Evolutionary conservation across 1,140 invertebrate genomes (phyloP).

Genomic region (Micrasema minimum): DNA sequence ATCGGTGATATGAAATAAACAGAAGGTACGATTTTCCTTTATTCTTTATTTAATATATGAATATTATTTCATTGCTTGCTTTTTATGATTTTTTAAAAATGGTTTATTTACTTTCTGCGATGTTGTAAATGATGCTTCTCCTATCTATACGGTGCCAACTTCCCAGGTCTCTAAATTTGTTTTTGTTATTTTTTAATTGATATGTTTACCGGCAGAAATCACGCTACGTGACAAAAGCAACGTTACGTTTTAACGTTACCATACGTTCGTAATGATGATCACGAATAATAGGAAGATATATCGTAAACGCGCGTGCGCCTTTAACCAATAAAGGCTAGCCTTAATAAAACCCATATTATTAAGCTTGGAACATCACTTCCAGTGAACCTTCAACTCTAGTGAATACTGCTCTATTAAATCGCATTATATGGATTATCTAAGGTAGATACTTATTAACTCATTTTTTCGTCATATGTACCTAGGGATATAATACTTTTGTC

Average conservation of each 20-base stretch:
- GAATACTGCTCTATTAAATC: too few species aligned
- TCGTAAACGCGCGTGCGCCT: constrained; percentile 27
- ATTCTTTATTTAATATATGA: constrained; percentile 6
- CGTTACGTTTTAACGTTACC: constrained; percentile 6
- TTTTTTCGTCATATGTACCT: too few species aligned
- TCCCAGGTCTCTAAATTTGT: not conserved
- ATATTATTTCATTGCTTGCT: not conserved
- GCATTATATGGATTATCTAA: too few species aligned
- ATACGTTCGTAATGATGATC: too few species aligned
- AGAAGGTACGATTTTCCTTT: constrained; percentile 33
- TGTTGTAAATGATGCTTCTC: constrained; percentile 9
- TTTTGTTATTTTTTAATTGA: not conserved
- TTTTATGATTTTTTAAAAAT: constrained; percentile 18
- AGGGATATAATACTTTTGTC: too few species aligned
- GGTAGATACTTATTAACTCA: too few species aligned
- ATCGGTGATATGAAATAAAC: constrained; percentile 34
- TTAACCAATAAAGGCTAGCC: not conserved
- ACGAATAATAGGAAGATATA: too few species aligned
- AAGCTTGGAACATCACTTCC: too few species aligned
- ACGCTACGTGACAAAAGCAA: constrained; percentile 41
- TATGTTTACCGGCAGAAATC: constrained; percentile 28
- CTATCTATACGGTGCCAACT: not conserved
- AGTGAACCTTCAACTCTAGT: too few species aligned
- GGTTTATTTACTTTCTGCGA: not conserved
- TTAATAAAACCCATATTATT: too few species aligned